Percentiles rank a stretch among this genome's conserved stretches.
phyloP scores from a whole-genome alignment of 2,888 invertebrate species.

The Lepidocyrtinus sp. region DNA sequence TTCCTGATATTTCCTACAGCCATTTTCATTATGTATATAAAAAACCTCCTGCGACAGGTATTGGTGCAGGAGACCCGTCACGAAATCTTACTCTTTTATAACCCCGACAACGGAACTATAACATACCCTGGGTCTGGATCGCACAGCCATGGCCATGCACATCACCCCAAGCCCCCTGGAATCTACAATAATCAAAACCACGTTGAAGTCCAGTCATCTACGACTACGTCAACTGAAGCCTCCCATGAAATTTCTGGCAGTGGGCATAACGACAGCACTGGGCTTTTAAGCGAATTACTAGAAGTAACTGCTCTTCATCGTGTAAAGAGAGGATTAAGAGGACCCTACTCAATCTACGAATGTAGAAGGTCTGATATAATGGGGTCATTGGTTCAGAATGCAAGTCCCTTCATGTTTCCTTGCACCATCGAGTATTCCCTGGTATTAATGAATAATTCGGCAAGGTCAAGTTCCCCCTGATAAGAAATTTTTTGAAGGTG shows the following conservation, averaged over 20 bases:
- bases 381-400: conserved; percentile 78
- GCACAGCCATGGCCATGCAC: no score
- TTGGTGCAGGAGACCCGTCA: conserved; percentile 74
- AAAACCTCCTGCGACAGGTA: conserved; percentile 76
- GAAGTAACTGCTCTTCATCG: conserved; percentile 60
- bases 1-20: conserved; percentile 79
- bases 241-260: no score
- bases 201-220: no score
- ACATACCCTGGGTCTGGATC: no score
- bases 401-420: conserved; percentile 89
- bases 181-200: no score
- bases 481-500: background rate
- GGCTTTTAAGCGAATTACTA: no score
- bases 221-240: no score
- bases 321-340: conserved; percentile 64
- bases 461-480: background rate
- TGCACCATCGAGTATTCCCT: conserved; percentile 93
- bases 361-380: conserved; percentile 75
- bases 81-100: conserved; percentile 72
- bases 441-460: conserved; percentile 12
- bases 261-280: no score
- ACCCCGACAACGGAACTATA: conserved; percentile 66
- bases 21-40: conserved; percentile 69
- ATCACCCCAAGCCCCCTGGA: no score
- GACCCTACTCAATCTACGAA: conserved; percentile 71